phyloP scores from a whole-genome alignment of 2,797 vertebrate species.

The Sylvia borin region DNA sequence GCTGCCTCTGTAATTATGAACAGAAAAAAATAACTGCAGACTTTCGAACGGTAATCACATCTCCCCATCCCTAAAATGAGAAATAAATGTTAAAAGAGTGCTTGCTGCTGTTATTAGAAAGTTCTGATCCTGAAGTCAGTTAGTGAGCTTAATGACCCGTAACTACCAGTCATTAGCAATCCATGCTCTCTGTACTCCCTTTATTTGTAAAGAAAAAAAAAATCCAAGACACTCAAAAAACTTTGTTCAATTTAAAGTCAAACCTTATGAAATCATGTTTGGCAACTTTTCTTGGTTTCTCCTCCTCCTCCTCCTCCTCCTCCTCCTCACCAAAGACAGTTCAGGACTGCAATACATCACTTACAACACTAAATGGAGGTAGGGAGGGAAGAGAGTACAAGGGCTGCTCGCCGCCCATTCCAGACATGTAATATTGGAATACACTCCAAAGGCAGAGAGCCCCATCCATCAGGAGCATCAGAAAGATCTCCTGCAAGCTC shows the following conservation, averaged over 20 bases:
- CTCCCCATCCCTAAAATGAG: constrained; percentile 53
- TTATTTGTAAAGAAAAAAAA: constrained; percentile 49
- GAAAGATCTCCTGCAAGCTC: constrained; percentile 25
- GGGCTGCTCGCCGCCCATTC: constrained; percentile 70
- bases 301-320: not conserved
- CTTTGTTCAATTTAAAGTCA: constrained; percentile 70
- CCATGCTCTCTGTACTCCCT: constrained; percentile 52
- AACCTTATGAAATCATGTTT: constrained; percentile 80
- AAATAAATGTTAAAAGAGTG: constrained; percentile 60
- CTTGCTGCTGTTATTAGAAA: constrained; percentile 61
- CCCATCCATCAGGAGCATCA: constrained; percentile 60
- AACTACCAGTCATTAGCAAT: constrained; percentile 59
- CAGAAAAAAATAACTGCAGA: constrained; percentile 16
- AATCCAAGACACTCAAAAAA: constrained; percentile 66
- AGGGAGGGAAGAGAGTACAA: constrained; percentile 51
- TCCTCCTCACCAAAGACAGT: constrained; percentile 37
- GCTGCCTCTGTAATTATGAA: constrained; percentile 7
- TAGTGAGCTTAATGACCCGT: constrained; percentile 69
- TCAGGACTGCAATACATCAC: constrained; percentile 77
- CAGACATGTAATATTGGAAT: constrained; percentile 76
- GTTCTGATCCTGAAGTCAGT: constrained; percentile 68
- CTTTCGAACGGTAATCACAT: constrained; percentile 51
- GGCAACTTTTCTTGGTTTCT: constrained; percentile 71
- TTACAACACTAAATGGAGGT: constrained; percentile 54
- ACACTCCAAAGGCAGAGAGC: constrained; percentile 67